A percentile compares a stretch with the other conserved stretches of the same genome.
Conservation (phyloP, 1,140 invertebrate genomes). For the Zaprionus vittiger region DNA sequence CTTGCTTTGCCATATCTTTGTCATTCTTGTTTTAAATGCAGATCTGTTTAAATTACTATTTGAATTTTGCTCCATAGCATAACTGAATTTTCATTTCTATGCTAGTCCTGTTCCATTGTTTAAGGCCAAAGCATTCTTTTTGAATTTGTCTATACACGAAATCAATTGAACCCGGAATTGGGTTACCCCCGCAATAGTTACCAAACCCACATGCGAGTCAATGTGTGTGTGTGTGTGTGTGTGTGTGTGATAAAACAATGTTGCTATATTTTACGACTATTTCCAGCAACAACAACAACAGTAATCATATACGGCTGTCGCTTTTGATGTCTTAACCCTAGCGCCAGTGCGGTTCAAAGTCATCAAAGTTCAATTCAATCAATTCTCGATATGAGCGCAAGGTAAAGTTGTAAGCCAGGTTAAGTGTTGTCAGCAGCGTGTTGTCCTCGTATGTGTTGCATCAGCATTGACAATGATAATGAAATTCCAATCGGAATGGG, state of each 20-base stretch:
- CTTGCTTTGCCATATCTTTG: no score
- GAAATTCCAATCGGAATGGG: slow-evolving; percentile 64
- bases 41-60: no score
- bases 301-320: slow-evolving; percentile 53
- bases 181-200: slow-evolving; percentile 14
- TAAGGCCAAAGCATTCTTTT: neutral
- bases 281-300: slow-evolving; percentile 27
- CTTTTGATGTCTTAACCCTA: slow-evolving; percentile 62
- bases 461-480: slow-evolving; percentile 77
- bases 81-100: neutral
- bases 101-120: neutral
- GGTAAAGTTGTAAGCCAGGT: slow-evolving; percentile 27
- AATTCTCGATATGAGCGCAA: slow-evolving; percentile 63
- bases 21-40: no score
- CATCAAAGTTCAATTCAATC: slow-evolving; percentile 81
- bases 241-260: slow-evolving; percentile 6
- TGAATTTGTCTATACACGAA: neutral
- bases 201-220: neutral
- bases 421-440: slow-evolving; percentile 37
- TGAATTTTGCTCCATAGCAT: neutral
- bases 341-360: slow-evolving; percentile 63
- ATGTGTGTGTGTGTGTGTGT: neutral
- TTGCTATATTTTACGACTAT: slow-evolving; percentile 25
- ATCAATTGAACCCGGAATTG: slow-evolving; percentile 6
- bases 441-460: slow-evolving; percentile 16